These are phyloP conservation scores for Chaenocephalus aceratus DNA, from an alignment of 2,113 vertebrate species.

Conservation along the genomic window DNA sequence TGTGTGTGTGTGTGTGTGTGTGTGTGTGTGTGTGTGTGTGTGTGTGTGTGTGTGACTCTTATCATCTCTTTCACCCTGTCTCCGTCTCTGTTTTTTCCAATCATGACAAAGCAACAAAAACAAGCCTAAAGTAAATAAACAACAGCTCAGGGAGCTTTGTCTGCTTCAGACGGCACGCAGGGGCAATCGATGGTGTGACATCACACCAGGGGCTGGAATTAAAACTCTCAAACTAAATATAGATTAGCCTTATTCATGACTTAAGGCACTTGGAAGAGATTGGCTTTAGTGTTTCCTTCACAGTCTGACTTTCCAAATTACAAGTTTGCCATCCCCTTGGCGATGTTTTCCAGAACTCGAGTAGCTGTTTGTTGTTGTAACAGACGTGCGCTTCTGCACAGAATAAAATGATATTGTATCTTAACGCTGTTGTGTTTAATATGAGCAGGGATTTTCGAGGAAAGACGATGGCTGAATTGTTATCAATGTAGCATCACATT, in stretches of 20 bases:
- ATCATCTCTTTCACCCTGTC: conserved; percentile 45
- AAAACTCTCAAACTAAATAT: conserved; percentile 66
- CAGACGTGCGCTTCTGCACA: conserved; percentile 8
- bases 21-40: neutral
- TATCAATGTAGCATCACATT: neutral
- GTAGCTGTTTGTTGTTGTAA: conserved; percentile 31
- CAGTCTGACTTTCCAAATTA: conserved; percentile 55
- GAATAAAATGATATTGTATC: neutral
- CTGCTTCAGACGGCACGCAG: conserved; percentile 38
- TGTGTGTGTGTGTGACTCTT: conserved; percentile 22
- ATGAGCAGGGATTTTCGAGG: conserved; percentile 4
- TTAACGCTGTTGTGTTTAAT: neutral
- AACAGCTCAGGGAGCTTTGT: conserved; percentile 50
- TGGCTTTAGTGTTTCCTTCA: conserved; percentile 56
- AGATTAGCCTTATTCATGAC: conserved; percentile 57
- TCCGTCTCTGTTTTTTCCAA: conserved; percentile 5
- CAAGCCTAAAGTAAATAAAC: conserved; percentile 35
- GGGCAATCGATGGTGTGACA: conserved; percentile 58
- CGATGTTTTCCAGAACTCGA: conserved; percentile 30
- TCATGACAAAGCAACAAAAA: conserved; percentile 37
- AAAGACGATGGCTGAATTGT: conserved; percentile 1
- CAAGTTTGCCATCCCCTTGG: conserved; percentile 35
- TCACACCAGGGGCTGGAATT: conserved; percentile 51
- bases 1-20: neutral
- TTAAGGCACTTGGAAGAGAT: conserved; percentile 49